phyloP scores from a whole-genome alignment of 2,888 invertebrate genomes.

The Meiosimyza platycephala region DNA sequence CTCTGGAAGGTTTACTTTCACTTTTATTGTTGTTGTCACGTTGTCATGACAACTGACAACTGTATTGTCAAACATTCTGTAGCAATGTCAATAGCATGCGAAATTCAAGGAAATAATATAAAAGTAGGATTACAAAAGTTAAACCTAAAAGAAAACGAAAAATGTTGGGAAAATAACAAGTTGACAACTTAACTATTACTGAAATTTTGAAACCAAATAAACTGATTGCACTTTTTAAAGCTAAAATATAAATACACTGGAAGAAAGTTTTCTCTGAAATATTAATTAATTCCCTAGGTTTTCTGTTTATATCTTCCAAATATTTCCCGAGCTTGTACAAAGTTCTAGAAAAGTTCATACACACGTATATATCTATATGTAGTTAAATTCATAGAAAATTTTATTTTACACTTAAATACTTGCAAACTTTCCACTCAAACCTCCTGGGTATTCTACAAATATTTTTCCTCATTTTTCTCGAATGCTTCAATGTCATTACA shows the following conservation, averaged over 20 bases:
- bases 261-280: neutral
- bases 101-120: neutral
- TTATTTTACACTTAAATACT: neutral
- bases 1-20: constrained; percentile 2
- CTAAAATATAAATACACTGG: no score
- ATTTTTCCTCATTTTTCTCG: neutral
- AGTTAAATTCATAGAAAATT: neutral
- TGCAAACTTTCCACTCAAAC: neutral
- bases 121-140: constrained; percentile 8
- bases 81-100: constrained; percentile 29
- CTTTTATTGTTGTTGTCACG: neutral
- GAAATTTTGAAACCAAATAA: constrained; percentile 1
- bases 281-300: neutral
- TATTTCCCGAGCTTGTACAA: neutral
- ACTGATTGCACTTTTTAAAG: neutral
- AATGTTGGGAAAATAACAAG: constrained; percentile 10
- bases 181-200: constrained; percentile 21
- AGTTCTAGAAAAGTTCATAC: neutral
- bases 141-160: constrained; percentile 16
- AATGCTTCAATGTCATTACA: neutral
- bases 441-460: constrained; percentile 1
- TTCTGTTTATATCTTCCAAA: neutral
- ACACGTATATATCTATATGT: no score
- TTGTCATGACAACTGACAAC: constrained; percentile 14
- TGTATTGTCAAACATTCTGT: constrained; percentile 23